Conservation (phyloP, 2,113 vertebrate genomes). For the Cariama cristata region DNA sequence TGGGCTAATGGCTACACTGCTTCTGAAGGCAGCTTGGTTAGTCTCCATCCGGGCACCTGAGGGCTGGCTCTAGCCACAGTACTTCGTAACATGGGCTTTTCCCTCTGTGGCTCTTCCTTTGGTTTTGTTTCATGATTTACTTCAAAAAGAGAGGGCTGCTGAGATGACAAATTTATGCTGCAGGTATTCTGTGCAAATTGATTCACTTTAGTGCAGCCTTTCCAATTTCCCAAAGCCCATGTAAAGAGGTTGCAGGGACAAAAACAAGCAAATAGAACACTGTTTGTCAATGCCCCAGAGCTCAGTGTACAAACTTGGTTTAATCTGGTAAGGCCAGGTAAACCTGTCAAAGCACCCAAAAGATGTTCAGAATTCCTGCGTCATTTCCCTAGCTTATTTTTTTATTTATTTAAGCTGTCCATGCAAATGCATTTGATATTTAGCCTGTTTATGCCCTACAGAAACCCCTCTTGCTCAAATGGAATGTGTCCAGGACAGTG, state of each 20-base stretch:
- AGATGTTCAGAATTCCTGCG: background rate
- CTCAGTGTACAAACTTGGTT: background rate
- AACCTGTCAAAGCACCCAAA: background rate
- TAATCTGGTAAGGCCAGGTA: background rate
- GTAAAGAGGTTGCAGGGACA: background rate
- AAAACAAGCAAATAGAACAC: background rate
- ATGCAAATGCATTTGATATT: background rate
- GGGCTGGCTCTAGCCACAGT: background rate
- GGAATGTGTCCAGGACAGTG: background rate
- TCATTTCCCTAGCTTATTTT: background rate
- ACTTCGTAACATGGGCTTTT: background rate
- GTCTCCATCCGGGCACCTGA: rapidly evolving
- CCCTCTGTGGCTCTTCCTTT: background rate
- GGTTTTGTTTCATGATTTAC: background rate
- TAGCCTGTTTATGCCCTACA: background rate
- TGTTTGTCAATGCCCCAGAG: background rate
- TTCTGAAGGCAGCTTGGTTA: background rate
- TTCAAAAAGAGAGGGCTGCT: background rate
- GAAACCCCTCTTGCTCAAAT: background rate
- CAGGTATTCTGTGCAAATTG: background rate
- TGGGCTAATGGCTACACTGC: background rate
- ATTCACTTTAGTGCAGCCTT: background rate
- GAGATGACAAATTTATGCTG: background rate
- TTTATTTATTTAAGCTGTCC: background rate
- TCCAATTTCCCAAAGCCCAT: background rate